These are phyloP conservation scores for Procavia capensis DNA, from an alignment of 2,113 vertebrate species.

Conservation along the genomic window DNA sequence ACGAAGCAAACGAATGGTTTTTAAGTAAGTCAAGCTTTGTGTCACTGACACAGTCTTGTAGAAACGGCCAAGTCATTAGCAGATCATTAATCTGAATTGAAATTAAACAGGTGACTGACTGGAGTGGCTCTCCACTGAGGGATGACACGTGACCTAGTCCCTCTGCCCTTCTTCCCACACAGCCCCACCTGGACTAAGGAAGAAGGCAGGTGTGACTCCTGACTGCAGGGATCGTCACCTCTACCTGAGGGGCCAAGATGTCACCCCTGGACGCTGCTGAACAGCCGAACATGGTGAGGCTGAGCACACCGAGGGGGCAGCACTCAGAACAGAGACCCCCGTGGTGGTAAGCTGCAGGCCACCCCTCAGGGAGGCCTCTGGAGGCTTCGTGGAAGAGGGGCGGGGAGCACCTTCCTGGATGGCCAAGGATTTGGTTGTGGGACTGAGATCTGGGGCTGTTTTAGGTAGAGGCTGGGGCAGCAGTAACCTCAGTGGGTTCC, in stretches of 20 bases:
- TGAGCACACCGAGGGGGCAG: background rate
- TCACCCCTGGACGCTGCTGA: background rate
- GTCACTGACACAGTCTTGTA: background rate
- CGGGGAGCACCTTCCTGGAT: background rate
- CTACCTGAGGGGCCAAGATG: background rate
- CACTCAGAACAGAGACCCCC: background rate
- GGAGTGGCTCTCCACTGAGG: background rate
- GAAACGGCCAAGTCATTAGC: background rate
- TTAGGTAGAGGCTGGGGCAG: background rate
- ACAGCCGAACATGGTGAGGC: background rate
- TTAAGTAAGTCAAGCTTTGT: background rate
- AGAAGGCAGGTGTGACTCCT: background rate
- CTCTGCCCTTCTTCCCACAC: background rate
- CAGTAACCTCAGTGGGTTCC: rapidly evolving
- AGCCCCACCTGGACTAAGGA: background rate
- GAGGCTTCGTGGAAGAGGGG: background rate
- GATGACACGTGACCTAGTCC: background rate
- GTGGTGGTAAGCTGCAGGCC: no score
- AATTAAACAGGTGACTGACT: background rate
- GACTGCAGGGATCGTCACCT: background rate
- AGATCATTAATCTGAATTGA: background rate
- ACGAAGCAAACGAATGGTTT: background rate
- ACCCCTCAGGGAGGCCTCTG: background rate
- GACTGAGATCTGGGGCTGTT: background rate
- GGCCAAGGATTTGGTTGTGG: background rate